Evolutionary conservation across 2,113 vertebrate genomes (phyloP), one percentile per base, ranked within the genome.

Genomic region (Steatornis caripensis): DNA sequence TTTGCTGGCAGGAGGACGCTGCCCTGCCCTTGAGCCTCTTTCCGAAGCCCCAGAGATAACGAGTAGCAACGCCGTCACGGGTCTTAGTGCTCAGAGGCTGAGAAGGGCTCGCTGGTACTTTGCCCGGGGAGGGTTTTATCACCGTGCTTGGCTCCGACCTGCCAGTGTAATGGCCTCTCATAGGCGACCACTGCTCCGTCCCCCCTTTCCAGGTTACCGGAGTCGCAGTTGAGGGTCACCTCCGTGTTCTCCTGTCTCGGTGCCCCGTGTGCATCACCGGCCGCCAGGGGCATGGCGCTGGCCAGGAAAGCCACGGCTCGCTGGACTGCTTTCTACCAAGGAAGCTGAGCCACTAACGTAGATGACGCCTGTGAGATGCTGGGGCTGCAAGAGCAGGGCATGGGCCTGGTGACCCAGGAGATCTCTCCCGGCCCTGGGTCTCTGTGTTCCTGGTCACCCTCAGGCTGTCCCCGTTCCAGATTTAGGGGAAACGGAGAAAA

Each of bases 201-300:
- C 18, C 9, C 24, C 6, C 41, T 46, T 29, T 34, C 57, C 70
- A 45, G 30, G 24, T 7, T 32, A 2, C 0, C 11, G 69, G 71
- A 78, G 46, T 3, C 49, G 55, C 17, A 71, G 77, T 1, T 82
- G 84, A 53, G 43, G 6, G 39, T 72, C 70, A 21, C 39, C 12
- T 82, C 46, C 17, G 20, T 34, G 43, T 2, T 48, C 43, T 10
- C 0, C 0, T 37, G 27, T 49, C 74, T 34, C 1, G 0, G 60
- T 37, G 65, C 15, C 61, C 69, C 32, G 10, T 14, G 43, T 68
- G 80, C 69, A 12, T 60, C 0, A 2, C 37, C 1, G 2, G 48
- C 7, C 0, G 46, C 53, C 0, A 0, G 48, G 37, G 43, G 18
- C 20, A 2, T 1, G 21, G 75, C 29, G 17, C 39, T 32, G 51